phyloP scores from a whole-genome alignment of 2,797 vertebrate species.

The Sciurus vulgaris region DNA sequence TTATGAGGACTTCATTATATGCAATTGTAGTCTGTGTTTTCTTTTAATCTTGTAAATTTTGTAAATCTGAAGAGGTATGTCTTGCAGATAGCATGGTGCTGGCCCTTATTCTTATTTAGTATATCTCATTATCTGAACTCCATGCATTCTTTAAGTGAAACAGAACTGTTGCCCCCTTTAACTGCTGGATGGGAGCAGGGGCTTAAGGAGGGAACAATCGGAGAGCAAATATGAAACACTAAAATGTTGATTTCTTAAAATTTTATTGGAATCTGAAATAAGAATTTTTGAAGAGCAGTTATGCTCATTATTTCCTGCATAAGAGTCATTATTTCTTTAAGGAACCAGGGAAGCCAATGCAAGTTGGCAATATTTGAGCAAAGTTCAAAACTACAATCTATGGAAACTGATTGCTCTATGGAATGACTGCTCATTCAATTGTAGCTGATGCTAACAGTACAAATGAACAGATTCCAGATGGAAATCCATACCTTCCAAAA shows the following conservation, averaged over 20 bases:
- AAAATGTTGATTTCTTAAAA: background rate
- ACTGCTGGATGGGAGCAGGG: background rate
- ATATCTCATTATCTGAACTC: background rate
- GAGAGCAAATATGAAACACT: background rate
- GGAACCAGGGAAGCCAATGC: background rate
- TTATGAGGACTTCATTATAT: background rate
- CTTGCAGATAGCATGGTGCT: background rate
- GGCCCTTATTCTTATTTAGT: background rate
- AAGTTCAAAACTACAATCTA: slow-evolving; percentile 20
- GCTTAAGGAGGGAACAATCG: background rate
- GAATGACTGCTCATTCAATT: background rate
- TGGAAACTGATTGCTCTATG: background rate
- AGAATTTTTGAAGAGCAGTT: background rate
- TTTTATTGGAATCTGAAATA: background rate
- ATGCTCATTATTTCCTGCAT: background rate
- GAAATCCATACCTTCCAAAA: slow-evolving; percentile 32
- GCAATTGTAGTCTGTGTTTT: background rate
- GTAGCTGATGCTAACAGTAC: background rate
- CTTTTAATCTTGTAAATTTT: background rate
- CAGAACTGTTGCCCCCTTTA: background rate
- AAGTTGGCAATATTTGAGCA: slow-evolving; percentile 6
- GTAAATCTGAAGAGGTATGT: background rate
- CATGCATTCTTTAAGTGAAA: background rate
- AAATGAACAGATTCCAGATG: background rate
- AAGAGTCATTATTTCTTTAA: background rate